These are phyloP conservation scores for Pseudoatta argentina DNA, from an alignment of 1,140 invertebrate genomes.

Conservation along the genomic window DNA sequence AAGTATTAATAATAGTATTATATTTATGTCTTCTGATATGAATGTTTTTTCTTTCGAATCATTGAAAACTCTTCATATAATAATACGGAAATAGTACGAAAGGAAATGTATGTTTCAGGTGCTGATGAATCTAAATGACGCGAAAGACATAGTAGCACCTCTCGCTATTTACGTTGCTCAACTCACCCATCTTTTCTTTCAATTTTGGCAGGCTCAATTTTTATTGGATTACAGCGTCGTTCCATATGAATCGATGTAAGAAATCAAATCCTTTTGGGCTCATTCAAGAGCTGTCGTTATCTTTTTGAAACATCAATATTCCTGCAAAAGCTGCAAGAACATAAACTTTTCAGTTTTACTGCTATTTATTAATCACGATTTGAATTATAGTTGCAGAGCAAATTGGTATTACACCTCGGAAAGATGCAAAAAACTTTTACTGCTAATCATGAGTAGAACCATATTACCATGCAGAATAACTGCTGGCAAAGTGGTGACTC, in stretches of 20 bases:
- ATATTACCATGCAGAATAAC: constrained; percentile 38
- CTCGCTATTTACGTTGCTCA: constrained; percentile 46
- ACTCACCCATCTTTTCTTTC: constrained; percentile 47
- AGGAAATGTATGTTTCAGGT: constrained; percentile 22
- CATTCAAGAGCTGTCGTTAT: neutral
- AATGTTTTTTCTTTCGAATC: neutral
- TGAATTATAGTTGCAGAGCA: constrained; percentile 20
- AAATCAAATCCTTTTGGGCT: neutral
- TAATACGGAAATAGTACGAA: neutral
- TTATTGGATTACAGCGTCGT: constrained; percentile 38
- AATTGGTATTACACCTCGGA: constrained; percentile 51
- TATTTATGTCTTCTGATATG: neutral
- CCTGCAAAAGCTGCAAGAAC: neutral
- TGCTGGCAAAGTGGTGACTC: constrained; percentile 27
- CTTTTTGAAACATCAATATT: neutral
- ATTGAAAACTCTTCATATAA: neutral
- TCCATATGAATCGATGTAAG: constrained; percentile 55
- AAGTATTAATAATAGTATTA: neutral
- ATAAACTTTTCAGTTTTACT: neutral
- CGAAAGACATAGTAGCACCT: constrained; percentile 46
- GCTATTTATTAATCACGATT: neutral
- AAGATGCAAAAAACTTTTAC: constrained; percentile 32
- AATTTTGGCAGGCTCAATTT: constrained; percentile 53
- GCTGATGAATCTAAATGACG: constrained; percentile 44
- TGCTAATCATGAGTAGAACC: constrained; percentile 43